A percentile compares a stretch with the other conserved stretches of the same genome.
Conservation (phyloP, 2,797 vertebrate species). For the Pipistrellus pygmaeus region DNA sequence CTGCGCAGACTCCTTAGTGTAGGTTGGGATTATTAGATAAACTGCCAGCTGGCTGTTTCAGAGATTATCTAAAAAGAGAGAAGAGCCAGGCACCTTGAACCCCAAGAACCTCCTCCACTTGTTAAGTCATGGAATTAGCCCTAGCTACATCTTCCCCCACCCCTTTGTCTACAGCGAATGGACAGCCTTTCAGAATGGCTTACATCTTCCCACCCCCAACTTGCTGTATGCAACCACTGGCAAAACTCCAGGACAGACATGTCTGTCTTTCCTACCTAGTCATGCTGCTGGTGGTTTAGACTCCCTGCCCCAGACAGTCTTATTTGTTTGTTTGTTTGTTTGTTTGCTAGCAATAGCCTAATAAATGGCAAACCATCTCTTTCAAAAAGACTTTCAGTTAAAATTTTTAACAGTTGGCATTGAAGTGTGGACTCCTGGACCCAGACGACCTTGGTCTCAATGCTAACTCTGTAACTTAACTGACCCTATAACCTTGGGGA, state of each 20-base stretch:
- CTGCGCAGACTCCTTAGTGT: neutral
- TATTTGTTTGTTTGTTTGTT: neutral
- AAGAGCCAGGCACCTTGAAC: neutral
- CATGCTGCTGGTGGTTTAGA: neutral
- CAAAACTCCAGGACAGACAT: neutral
- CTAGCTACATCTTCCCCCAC: neutral
- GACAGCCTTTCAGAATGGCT: neutral
- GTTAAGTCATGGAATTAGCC: neutral
- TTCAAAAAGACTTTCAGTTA: neutral
- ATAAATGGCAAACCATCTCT: neutral
- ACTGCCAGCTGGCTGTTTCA: neutral
- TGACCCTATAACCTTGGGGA: slow-evolving; percentile 28
- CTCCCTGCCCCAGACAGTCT: neutral
- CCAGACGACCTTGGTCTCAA: slow-evolving; percentile 29
- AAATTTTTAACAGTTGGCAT: neutral
- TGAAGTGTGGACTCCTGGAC: slow-evolving; percentile 22
- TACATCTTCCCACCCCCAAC: too few relatives aligned
- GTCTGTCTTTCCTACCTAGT: neutral
- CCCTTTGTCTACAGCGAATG: neutral
- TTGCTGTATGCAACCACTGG: neutral
- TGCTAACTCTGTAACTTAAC: slow-evolving; percentile 60
- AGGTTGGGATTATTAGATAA: neutral
- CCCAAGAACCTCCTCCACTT: neutral
- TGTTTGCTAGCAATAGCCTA: neutral
- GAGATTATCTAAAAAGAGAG: neutral